These are phyloP conservation scores for Bombus confusus DNA, from an alignment of 1,140 invertebrate species.

Conservation along the genomic window DNA sequence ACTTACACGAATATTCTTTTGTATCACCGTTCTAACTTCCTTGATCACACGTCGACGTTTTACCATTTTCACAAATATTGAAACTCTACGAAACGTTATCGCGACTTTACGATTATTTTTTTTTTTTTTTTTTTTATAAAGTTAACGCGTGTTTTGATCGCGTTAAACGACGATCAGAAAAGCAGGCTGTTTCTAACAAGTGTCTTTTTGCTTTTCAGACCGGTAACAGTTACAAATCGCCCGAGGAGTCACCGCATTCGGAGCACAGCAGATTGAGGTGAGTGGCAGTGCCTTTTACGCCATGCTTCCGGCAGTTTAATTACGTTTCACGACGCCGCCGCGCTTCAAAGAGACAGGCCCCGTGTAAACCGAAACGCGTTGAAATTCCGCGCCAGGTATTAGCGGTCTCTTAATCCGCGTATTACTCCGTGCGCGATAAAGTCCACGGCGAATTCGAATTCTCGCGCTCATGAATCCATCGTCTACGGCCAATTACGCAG, in stretches of 20 bases:
- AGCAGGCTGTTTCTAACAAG: constrained; percentile 23
- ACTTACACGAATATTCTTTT: neutral
- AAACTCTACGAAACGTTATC: neutral
- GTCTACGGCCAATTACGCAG: constrained; percentile 9
- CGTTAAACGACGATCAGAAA: neutral
- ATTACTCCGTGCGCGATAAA: neutral
- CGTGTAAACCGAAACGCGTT: constrained; percentile 7
- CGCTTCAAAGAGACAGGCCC: neutral
- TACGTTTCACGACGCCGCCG: constrained; percentile 3
- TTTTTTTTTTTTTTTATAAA: too few relatives aligned
- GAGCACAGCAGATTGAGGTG: constrained; percentile 79
- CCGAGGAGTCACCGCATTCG: constrained; percentile 74
- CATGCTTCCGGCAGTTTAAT: constrained; percentile 24
- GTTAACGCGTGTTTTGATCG: neutral
- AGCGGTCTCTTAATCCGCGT: neutral
- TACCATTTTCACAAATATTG: neutral
- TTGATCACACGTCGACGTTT: too few relatives aligned
- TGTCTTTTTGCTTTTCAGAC: constrained; percentile 75
- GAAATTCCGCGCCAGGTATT: constrained; percentile 22
- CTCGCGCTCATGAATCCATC: constrained; percentile 7
- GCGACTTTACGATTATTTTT: neutral
- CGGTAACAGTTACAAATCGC: constrained; percentile 77
- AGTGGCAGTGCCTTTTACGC: constrained; percentile 57
- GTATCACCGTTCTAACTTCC: neutral
- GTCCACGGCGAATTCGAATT: neutral